A percentile compares a stretch with the other conserved stretches of the same genome.
phyloP scores from a whole-genome alignment of 2,888 invertebrate genomes.

The Scotopteryx bipunctaria region DNA sequence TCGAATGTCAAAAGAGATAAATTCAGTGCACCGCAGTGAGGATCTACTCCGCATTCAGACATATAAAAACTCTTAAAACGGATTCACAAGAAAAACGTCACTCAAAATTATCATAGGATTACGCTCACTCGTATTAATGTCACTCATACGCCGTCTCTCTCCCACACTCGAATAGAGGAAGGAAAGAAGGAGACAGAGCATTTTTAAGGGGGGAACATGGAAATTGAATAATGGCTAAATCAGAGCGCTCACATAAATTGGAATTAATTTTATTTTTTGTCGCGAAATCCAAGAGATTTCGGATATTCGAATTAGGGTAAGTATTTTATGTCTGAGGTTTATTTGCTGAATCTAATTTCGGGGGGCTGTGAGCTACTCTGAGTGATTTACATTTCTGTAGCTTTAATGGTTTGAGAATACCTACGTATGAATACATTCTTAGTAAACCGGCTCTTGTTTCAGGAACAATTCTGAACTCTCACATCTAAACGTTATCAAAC shows the following conservation, averaged over 20 bases:
- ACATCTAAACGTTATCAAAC: too few relatives aligned
- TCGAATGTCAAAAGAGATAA: background rate
- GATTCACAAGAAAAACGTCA: constrained; percentile 26
- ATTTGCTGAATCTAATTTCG: constrained; percentile 26
- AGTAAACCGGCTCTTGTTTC: too few relatives aligned
- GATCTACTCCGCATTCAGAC: background rate
- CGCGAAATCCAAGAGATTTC: constrained; percentile 17
- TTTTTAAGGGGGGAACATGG: constrained; percentile 27
- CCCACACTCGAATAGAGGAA: constrained; percentile 1
- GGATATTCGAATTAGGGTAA: constrained; percentile 24
- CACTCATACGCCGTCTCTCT: constrained; percentile 29
- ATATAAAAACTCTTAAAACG: constrained; percentile 16
- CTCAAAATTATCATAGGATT: constrained; percentile 35
- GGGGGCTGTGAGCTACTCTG: constrained; percentile 4
- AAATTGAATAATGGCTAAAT: constrained; percentile 39
- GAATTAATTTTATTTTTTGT: constrained; percentile 31
- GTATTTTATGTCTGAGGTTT: constrained; percentile 18
- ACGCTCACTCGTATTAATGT: constrained; percentile 31
- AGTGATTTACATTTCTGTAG: constrained; percentile 19
- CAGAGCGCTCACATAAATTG: constrained; percentile 29
- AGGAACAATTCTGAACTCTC: too few relatives aligned
- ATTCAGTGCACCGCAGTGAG: too few relatives aligned
- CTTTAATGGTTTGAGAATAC: constrained; percentile 1
- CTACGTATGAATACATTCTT: too few relatives aligned
- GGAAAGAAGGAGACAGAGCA: constrained; percentile 9